A percentile compares a stretch with the other conserved stretches of the same genome.
These are phyloP conservation scores for Acrobasis repandana DNA, from an alignment of 2,888 invertebrate genomes.

Conservation along the genomic window DNA sequence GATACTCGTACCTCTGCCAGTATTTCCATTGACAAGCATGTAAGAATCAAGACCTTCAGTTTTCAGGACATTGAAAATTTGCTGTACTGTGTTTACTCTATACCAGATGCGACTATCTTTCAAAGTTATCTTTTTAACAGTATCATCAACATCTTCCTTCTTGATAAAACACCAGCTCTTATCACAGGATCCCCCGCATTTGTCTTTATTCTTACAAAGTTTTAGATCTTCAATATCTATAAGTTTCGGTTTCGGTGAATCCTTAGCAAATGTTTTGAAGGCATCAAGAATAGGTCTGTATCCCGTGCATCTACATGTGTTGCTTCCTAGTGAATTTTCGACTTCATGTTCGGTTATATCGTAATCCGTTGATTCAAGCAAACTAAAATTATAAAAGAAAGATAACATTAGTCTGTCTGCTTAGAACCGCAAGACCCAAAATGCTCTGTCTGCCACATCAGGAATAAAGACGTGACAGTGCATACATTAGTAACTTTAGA, in stretches of 20 bases:
- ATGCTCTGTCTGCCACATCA: no score
- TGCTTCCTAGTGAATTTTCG: constrained; percentile 87
- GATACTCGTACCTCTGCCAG: constrained; percentile 83
- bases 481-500: no score
- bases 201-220: constrained; percentile 42
- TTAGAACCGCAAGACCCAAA: no score
- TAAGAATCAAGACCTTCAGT: constrained; percentile 71
- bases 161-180: constrained; percentile 54
- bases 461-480: no score
- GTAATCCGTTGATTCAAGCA: constrained; percentile 54
- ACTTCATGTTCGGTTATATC: constrained; percentile 84
- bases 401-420: no score
- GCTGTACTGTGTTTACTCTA: constrained; percentile 71
- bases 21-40: constrained; percentile 87
- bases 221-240: constrained; percentile 60
- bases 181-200: constrained; percentile 32
- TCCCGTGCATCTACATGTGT: constrained; percentile 89
- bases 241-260: constrained; percentile 53
- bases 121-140: constrained; percentile 47
- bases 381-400: constrained; percentile 47
- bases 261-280: constrained; percentile 83
- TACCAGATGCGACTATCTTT: constrained; percentile 75
- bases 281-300: constrained; percentile 85
- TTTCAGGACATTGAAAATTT: constrained; percentile 74
- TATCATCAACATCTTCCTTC: constrained; percentile 39